These are phyloP conservation scores for Copidosoma aretas DNA, from an alignment of 2,888 invertebrate species.

Conservation along the genomic window DNA sequence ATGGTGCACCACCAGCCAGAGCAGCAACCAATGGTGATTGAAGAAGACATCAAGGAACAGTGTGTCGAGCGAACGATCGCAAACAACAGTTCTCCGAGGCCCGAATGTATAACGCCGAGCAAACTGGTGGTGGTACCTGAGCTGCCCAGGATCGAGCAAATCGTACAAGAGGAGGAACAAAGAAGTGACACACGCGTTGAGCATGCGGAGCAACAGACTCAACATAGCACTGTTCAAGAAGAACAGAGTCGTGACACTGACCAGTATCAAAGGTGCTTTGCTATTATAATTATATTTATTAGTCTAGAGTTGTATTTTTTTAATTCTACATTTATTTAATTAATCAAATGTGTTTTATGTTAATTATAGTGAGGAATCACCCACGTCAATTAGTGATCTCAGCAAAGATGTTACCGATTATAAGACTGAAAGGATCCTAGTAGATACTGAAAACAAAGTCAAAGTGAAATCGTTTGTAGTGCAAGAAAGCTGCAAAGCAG, in stretches of 20 bases:
- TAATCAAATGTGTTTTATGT: slow-evolving; percentile 1
- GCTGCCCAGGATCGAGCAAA: slow-evolving; percentile 38
- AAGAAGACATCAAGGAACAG: slow-evolving; percentile 17
- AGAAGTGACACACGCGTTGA: slow-evolving; percentile 37
- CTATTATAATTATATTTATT: slow-evolving; percentile 18
- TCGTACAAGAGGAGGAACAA: slow-evolving; percentile 15
- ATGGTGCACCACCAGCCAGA: slow-evolving; percentile 8
- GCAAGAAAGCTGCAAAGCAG: slow-evolving; percentile 7
- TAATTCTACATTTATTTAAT: background rate
- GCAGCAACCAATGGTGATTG: slow-evolving; percentile 20
- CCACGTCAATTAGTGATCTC: slow-evolving; percentile 14
- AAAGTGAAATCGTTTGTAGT: slow-evolving; percentile 35
- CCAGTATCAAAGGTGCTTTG: slow-evolving; percentile 34
- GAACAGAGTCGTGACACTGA: slow-evolving; percentile 29
- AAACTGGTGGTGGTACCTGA: slow-evolving; percentile 51
- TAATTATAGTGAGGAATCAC: slow-evolving; percentile 29
- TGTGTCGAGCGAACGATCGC: slow-evolving; percentile 47
- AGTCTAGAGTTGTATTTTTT: slow-evolving; percentile 1
- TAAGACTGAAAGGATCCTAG: slow-evolving; percentile 53
- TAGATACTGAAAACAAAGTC: slow-evolving; percentile 50
- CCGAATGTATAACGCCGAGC: slow-evolving; percentile 49
- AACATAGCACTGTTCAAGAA: slow-evolving; percentile 36
- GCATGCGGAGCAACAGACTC: slow-evolving; percentile 49
- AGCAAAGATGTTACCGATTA: slow-evolving; percentile 36
- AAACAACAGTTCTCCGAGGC: slow-evolving; percentile 47